Evolutionary conservation across 2,888 invertebrate genomes (phyloP), one percentile per base, ranked within the genome.

Genomic region (Odontocerum albicorne): DNA sequence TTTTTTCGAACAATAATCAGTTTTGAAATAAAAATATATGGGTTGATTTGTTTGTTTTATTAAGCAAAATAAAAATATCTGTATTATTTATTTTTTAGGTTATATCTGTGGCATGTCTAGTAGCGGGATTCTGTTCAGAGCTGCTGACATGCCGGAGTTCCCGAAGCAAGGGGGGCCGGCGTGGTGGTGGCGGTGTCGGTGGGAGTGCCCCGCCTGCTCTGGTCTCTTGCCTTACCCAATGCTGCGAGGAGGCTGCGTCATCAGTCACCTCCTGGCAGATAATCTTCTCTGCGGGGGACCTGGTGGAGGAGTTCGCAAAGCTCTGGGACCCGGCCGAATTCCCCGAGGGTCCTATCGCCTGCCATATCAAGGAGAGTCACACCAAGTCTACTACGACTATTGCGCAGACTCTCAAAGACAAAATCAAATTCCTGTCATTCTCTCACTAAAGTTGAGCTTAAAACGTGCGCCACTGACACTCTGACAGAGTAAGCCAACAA

Each of bases 391-490:
- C 27, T 13, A 19, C 13, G 15, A 16, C 22, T 31, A 33, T 50
- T 6, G 16, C 19, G 13, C 50, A 52, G 39, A 38, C 42, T 1
- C 20, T 55, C 31, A 49, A 45, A 22, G 55, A 55, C 15, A 55
- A 55, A 16, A 8, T 38, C 16, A 50, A 51, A 19, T 51, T 33
- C 36, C 42, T 51, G 22, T n/a, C 40, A n/a, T n/a, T n/a, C n/a
- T n/a, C n/a, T n/a, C n/a, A n/a, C n/a, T n/a, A n/a, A n/a, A n/a
- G n/a, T n/a, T n/a, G n/a, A n/a, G n/a, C n/a, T n/a, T n/a, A n/a
- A n/a, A n/a, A n/a, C n/a, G n/a, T n/a, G n/a, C n/a, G n/a, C n/a
- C n/a, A n/a, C n/a, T n/a, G n/a, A n/a, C n/a, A n/a, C n/a, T n/a
- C n/a, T n/a, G n/a, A n/a, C n/a, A n/a, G n/a, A n/a, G n/a, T n/a